A percentile compares a stretch with the other conserved stretches of the same genome.
phyloP scores from a whole-genome alignment of 2,113 vertebrate genomes.

The Bagarius yarrelli region DNA sequence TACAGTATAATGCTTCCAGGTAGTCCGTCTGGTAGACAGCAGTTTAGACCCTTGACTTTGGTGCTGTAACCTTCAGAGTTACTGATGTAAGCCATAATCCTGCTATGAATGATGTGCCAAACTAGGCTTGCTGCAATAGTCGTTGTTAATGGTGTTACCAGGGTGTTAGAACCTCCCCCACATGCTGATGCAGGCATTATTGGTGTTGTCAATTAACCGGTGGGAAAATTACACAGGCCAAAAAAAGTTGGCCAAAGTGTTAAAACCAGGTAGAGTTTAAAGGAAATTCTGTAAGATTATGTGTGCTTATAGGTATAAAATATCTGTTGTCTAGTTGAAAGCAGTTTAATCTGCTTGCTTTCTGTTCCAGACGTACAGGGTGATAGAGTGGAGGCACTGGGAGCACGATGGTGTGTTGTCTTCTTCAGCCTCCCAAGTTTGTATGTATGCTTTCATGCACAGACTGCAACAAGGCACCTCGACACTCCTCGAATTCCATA shows the following conservation, averaged over 20 bases:
- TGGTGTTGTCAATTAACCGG: too few relatives aligned
- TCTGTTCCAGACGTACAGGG: not conserved
- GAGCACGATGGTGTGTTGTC: conserved; percentile 50
- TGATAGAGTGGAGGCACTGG: conserved; percentile 11
- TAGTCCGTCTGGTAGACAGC: conserved; percentile 50
- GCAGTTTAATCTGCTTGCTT: not conserved
- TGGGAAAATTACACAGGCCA: too few relatives aligned
- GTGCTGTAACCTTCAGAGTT: conserved; percentile 18
- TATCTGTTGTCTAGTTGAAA: conserved; percentile 5
- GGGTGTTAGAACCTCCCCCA: too few relatives aligned
- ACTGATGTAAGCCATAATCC: not conserved
- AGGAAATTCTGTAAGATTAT: not conserved
- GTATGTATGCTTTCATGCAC: conserved; percentile 62
- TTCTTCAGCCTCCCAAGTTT: conserved; percentile 48
- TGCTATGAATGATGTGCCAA: conserved; percentile 17
- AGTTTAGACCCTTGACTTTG: conserved; percentile 57
- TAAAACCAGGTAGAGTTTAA: not conserved
- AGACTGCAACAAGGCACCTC: conserved; percentile 61
- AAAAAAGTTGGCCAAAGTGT: not conserved
- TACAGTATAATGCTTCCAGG: not conserved
- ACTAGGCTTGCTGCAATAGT: too few relatives aligned
- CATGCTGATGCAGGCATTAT: too few relatives aligned
- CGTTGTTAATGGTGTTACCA: too few relatives aligned
- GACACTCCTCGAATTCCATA: conserved; percentile 56
- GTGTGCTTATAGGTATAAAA: conserved; percentile 4